Evolutionary conservation across 2,113 vertebrate species (phyloP).

Genomic region (Dromaius novaehollandiae): DNA sequence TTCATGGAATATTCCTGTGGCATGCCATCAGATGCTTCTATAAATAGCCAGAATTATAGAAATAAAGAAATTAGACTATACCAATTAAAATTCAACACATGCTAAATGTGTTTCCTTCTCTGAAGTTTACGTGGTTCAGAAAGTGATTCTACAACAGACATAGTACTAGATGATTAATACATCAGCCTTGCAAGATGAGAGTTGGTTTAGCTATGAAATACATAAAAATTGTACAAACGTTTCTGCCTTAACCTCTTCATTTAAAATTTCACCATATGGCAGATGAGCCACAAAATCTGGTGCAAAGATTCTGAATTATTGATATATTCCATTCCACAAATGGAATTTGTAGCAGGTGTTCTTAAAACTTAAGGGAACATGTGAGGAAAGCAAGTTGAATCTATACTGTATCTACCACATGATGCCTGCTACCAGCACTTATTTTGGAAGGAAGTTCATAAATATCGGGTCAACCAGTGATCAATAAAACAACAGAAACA

Average conservation of each 20-base stretch:
- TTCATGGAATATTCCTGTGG: neutral
- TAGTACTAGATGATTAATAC: constrained; percentile 38
- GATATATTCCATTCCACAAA: constrained; percentile 22
- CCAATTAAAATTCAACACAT: constrained; percentile 26
- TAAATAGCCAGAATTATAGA: constrained; percentile 10
- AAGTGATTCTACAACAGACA: constrained; percentile 2
- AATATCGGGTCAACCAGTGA: neutral
- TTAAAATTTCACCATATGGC: constrained; percentile 58
- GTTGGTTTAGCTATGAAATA: constrained; percentile 33
- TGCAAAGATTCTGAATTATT: constrained; percentile 38
- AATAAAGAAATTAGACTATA: neutral
- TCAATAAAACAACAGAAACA: neutral
- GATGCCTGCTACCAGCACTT: neutral
- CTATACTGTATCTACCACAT: neutral
- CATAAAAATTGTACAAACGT: constrained; percentile 31
- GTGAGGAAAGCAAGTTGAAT: neutral
- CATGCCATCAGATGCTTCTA: neutral
- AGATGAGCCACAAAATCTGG: constrained; percentile 48
- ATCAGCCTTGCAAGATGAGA: neutral
- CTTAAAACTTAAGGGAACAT: neutral
- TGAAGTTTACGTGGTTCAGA: constrained; percentile 9
- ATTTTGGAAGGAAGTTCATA: neutral
- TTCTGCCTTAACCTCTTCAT: constrained; percentile 38
- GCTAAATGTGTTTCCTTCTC: neutral
- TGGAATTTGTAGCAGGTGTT: constrained; percentile 24